Evolutionary conservation across 2,113 vertebrate species (phyloP).

Genomic region (Ascaphus truei): DNA sequence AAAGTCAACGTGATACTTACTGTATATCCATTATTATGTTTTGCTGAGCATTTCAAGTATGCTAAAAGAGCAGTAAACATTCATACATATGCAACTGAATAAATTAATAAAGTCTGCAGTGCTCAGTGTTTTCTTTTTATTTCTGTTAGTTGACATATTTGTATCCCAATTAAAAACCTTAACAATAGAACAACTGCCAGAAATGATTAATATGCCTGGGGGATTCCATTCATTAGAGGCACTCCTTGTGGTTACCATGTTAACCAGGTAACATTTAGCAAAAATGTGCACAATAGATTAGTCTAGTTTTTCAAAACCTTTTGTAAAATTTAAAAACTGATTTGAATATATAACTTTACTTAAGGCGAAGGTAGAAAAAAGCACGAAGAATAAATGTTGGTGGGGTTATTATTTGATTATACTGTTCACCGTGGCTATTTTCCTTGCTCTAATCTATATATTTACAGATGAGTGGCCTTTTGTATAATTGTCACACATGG

Average conservation of each 20-base stretch:
- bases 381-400: neutral
- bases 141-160: conserved; percentile 12
- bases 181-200: neutral
- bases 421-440: too few relatives aligned
- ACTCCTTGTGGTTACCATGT: conserved; percentile 6
- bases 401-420: too few relatives aligned
- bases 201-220: conserved; percentile 7
- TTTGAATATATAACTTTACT: too few relatives aligned
- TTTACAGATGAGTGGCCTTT: too few relatives aligned
- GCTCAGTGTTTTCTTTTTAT: conserved; percentile 42
- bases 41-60: conserved; percentile 3
- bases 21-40: neutral
- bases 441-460: too few relatives aligned
- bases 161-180: conserved; percentile 19
- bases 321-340: neutral
- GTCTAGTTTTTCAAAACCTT: neutral
- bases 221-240: conserved; percentile 12
- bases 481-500: too few relatives aligned
- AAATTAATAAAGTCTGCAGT: neutral
- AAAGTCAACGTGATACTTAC: too few relatives aligned
- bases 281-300: neutral
- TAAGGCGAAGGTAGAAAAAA: neutral
- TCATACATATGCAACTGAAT: conserved; percentile 16
- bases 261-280: conserved; percentile 19
- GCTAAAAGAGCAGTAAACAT: conserved; percentile 23